Percentiles rank a stretch among this genome's conserved stretches.
These are phyloP conservation scores for Ophion obscuratus DNA, from an alignment of 2,888 invertebrate genomes.

Conservation along the genomic window DNA sequence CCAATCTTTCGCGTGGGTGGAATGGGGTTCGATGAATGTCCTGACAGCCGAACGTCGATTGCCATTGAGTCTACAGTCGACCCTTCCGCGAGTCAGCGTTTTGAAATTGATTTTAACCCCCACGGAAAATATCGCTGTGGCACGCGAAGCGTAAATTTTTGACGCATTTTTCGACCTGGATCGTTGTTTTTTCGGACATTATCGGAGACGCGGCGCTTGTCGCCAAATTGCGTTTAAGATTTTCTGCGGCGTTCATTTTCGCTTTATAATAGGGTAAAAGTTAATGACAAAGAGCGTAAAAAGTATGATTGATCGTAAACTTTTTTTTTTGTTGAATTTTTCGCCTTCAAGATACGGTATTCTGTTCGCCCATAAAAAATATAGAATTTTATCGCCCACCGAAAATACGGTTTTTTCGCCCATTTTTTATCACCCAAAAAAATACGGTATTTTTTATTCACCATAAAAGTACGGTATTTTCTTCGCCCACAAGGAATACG, in stretches of 20 bases:
- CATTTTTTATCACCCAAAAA: too few species aligned
- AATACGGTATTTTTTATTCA: too few species aligned
- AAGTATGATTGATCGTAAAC: too few species aligned
- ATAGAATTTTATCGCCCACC: background rate
- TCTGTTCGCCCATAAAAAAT: background rate
- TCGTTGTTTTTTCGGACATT: too few species aligned
- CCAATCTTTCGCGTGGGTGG: background rate
- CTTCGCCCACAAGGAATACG: background rate
- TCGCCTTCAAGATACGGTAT: background rate
- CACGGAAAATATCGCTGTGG: background rate
- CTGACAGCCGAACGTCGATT: conserved; percentile 8
- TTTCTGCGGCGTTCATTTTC: too few species aligned
- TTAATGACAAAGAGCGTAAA: too few species aligned
- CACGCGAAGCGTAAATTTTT: background rate
- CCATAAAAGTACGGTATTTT: background rate
- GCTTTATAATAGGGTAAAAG: too few species aligned
- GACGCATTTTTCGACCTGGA: too few species aligned
- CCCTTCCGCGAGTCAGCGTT: background rate
- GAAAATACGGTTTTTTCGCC: too few species aligned
- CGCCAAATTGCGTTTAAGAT: too few species aligned
- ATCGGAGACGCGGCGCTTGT: too few species aligned
- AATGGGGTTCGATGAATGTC: conserved; percentile 6
- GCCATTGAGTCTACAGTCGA: conserved; percentile 25
- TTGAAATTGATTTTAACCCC: background rate
- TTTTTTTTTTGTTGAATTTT: too few species aligned